Base-by-base conservation (phyloP, 2,888 invertebrate species). In the Tineola bisselliella region DNA sequence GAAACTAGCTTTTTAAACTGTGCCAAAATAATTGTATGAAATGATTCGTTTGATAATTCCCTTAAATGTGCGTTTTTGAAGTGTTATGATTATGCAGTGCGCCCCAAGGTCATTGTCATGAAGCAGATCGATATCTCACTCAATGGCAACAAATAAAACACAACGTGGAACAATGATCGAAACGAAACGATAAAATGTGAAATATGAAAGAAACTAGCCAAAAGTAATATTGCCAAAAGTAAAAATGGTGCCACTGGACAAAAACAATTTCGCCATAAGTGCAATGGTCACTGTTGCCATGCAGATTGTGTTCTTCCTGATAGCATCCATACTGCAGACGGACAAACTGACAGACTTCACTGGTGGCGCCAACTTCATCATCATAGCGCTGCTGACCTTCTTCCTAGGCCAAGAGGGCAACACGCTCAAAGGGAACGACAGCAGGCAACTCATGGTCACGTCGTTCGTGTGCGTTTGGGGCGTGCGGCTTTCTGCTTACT, bases 271-370 rank as follows among this genome's bases (percentile, higher is more conserved):
- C 76, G 94, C 94, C 65, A 91, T 95, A 65, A 94, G 94, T 80
- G 95, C 94, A 30, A 94, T 95, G 79, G 94, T 95, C 59, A 93
- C 94, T 0, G 91, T 94, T 31, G 89, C 90, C 19, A 91, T 95
- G 93, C 97, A 97, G 83, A 88, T 96, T 61, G 88, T 94, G 61
- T 97, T 96, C 84, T 97, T 97, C 81, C 88, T 92, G 44, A 90
- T 97, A 67, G 96, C 96, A 48, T 93, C 95, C 5, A 89, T 92
- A 61, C 93, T 94, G 68, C 94, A 96, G 78, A 91, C 94, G 84
- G 96, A 97, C 76, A 96, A 96, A 84, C 88, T 97, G 62, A 95
- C 96, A 0, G 97, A 97, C 79, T 95, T 97, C 83, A 96, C 96
- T 63, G 96, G 97, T 8, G 97, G 97, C 62, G 93, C 94, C 62